phyloP scores from a whole-genome alignment of 2,113 vertebrate genomes.

The Gavia stellata region DNA sequence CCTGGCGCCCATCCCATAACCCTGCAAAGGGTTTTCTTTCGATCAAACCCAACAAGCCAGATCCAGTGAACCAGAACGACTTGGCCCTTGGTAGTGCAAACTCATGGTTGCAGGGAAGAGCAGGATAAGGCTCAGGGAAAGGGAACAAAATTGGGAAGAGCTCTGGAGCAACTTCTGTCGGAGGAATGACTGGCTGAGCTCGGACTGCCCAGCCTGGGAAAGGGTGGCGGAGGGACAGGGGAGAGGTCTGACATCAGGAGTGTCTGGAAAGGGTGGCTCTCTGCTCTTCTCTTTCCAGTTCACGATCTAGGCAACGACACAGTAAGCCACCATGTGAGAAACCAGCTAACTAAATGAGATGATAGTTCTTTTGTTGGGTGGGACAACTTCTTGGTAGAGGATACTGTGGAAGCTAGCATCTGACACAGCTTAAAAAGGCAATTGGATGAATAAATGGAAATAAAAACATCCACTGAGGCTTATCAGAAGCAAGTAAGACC shows the following conservation, averaged over 20 bases:
- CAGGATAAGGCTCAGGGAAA: neutral
- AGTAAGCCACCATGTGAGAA: neutral
- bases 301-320: neutral
- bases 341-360: neutral
- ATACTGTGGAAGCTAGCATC: neutral
- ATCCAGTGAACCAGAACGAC: neutral
- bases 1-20: neutral
- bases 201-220: neutral
- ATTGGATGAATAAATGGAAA: neutral
- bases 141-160: neutral
- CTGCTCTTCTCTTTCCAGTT: neutral
- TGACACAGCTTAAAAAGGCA: neutral
- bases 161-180: neutral
- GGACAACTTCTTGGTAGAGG: neutral
- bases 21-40: neutral
- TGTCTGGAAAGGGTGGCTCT: neutral
- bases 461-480: neutral
- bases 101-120: neutral
- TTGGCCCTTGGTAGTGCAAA: neutral
- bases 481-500: neutral
- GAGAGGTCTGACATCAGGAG: neutral
- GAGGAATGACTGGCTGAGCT: neutral
- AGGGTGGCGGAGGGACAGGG: neutral
- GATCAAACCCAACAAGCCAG: neutral
- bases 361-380: neutral